Evolutionary conservation across 2,113 vertebrate genomes (phyloP), one percentile per base, ranked within the genome.

Genomic region (Dolichotis patagonum): DNA sequence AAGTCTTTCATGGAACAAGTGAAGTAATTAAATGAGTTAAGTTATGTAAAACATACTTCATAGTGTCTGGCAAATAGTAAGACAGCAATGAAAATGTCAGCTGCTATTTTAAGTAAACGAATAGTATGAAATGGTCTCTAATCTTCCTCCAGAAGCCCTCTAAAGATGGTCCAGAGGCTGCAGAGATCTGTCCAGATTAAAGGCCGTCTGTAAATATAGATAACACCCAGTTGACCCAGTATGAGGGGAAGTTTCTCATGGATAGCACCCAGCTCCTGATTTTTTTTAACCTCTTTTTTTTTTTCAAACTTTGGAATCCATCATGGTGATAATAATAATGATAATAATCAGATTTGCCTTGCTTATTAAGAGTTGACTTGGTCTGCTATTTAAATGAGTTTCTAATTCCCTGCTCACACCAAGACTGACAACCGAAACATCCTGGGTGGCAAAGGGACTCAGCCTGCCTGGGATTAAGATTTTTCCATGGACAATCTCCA

Each of bases 401-500:
- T 95, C 95, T 95, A 88, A 98, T 96, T 96, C 93, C 96, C 95
- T 73, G 80, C 91, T 96, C 46, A 93, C 63, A 93, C 75, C 82
- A 65, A 65, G 96, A 94, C 81, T 91, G 95, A 96, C 96, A 87
- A 85, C 85, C 12, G 14, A 88, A 96, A 97, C 75, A 30, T 94
- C 90, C 96, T 89, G 92, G 82, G 90, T 97, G 93, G 87, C 95
- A 83, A 96, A 97, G 65, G 49, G 82, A 95, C 41, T 85, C 85
- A 56, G 41, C n/a, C 54, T 97, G 91, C 87, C 86, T 56, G 58
- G 94, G 97, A 95, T 98, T 94, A 95, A 87, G 93, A 93, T 90
- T 97, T 96, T 94, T 93, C 93, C 89, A 4, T 49, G 89, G 95
- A 73, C 87, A 46, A 94, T 95, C 84, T 92, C 87, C 86, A 85